phyloP scores from a whole-genome alignment of 2,797 vertebrate species.

The Liasis olivaceus region DNA sequence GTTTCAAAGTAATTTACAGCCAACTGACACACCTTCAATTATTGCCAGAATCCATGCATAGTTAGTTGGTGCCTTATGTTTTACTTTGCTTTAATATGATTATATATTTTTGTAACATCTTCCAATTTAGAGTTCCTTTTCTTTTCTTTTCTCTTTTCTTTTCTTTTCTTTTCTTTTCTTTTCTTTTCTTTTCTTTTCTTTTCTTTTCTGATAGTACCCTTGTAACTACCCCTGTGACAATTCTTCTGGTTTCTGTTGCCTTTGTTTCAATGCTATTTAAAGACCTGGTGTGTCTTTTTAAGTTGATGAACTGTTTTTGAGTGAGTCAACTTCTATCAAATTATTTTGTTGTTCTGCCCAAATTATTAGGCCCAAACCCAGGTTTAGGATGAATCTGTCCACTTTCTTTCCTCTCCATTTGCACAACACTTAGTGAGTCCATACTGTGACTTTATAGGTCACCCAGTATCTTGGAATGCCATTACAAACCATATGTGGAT shows the following conservation, averaged over 20 bases:
- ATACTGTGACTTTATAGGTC: background rate
- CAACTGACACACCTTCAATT: background rate
- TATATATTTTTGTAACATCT: background rate
- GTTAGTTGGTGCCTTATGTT: background rate
- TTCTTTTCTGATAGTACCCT: background rate
- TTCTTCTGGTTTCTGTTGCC: background rate
- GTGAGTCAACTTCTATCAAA: background rate
- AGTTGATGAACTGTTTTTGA: background rate
- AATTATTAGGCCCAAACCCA: background rate
- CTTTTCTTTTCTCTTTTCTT: background rate
- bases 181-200: background rate
- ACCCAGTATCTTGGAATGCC: background rate
- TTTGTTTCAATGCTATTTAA: background rate
- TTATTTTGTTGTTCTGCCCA: background rate
- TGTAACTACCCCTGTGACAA: too few relatives aligned
- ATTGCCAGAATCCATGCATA: background rate
- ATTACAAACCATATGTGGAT: background rate
- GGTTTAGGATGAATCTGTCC: background rate
- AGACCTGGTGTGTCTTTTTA: background rate
- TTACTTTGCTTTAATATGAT: too few relatives aligned
- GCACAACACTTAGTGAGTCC: background rate
- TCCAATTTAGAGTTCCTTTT: background rate
- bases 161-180: background rate
- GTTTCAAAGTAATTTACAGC: slow-evolving; percentile 19
- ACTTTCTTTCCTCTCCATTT: background rate